A percentile compares a stretch with the other conserved stretches of the same genome.
These are phyloP conservation scores for Drosophila sordidula DNA, from an alignment of 2,888 invertebrate genomes.

Conservation along the genomic window DNA sequence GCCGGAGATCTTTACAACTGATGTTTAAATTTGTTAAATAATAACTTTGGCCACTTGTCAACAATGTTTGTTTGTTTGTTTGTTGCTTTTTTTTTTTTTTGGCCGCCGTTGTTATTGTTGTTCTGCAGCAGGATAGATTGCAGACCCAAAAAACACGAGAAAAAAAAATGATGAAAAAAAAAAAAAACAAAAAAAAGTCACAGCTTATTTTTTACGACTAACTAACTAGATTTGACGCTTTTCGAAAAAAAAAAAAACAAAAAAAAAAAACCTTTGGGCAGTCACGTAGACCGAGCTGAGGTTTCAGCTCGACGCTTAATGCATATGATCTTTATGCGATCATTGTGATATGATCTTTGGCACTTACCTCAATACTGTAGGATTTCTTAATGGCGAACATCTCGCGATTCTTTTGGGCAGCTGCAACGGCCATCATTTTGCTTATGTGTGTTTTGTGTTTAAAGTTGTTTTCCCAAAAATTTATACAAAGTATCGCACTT, in stretches of 20 bases:
- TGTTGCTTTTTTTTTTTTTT: too few relatives aligned
- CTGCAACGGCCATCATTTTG: conserved; percentile 93
- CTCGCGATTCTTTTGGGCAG: conserved; percentile 97
- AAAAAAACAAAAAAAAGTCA: not conserved
- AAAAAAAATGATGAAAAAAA: conserved; percentile 12
- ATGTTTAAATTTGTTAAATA: conserved; percentile 73
- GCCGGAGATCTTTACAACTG: conserved; percentile 2
- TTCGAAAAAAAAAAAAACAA: conserved; percentile 8
- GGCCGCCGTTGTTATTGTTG: conserved; percentile 36
- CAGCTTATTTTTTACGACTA: too few relatives aligned
- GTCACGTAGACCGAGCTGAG: conserved; percentile 65
- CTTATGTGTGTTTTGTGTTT: conserved; percentile 63
- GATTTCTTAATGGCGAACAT: conserved; percentile 99
- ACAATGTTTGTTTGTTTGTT: conserved; percentile 17
- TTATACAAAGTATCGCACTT: conserved; percentile 76
- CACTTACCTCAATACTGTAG: conserved; percentile 97
- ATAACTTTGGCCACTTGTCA: conserved; percentile 60
- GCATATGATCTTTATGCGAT: conserved; percentile 4
- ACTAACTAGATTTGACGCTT: not conserved
- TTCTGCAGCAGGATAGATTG: conserved; percentile 28
- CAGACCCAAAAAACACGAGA: conserved; percentile 16
- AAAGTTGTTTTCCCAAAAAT: conserved; percentile 69
- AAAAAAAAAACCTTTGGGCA: conserved; percentile 45
- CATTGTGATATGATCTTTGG: conserved; percentile 10
- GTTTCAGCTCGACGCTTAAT: not conserved